phyloP scores from a whole-genome alignment of 2,113 vertebrate species.

The Perccottus glenii region DNA sequence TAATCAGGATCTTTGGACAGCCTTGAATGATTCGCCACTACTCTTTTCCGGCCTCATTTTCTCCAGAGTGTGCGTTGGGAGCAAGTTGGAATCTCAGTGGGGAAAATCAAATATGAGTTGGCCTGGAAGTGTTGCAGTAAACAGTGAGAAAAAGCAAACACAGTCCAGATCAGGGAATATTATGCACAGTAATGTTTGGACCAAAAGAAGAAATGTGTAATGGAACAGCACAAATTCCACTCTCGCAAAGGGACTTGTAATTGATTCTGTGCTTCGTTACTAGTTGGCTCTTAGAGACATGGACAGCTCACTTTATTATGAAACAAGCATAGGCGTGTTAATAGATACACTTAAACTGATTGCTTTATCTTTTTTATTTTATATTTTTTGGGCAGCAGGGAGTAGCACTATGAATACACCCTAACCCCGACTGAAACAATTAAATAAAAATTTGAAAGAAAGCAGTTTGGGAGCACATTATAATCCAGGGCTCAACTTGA shows the following conservation, averaged over 20 bases:
- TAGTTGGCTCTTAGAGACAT: constrained; percentile 52
- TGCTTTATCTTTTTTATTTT: constrained; percentile 44
- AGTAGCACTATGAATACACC: constrained; percentile 48
- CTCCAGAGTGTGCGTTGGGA: constrained; percentile 58
- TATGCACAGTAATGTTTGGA: constrained; percentile 67
- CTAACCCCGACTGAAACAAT: constrained; percentile 62
- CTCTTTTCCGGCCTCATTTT: constrained; percentile 71
- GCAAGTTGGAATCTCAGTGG: constrained; percentile 66
- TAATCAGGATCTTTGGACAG: constrained; percentile 74
- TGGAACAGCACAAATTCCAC: constrained; percentile 61
- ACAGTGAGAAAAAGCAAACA: constrained; percentile 72
- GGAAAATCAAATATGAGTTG: constrained; percentile 73
- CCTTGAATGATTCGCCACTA: constrained; percentile 72
- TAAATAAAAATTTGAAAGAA: constrained; percentile 65
- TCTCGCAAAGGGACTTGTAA: constrained; percentile 65
- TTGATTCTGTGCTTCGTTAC: constrained; percentile 73
- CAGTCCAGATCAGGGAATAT: constrained; percentile 72
- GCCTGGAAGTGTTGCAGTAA: constrained; percentile 77
- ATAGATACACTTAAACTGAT: constrained; percentile 42
- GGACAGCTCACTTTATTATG: constrained; percentile 64
- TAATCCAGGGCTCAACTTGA: constrained; percentile 65
- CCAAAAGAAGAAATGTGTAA: constrained; percentile 63
- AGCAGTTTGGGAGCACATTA: constrained; percentile 59
- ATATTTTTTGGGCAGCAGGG: constrained; percentile 40
- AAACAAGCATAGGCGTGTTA: constrained; percentile 56